Base-by-base conservation (phyloP, 2,888 invertebrate species). In the Druceiella hillmani region DNA sequence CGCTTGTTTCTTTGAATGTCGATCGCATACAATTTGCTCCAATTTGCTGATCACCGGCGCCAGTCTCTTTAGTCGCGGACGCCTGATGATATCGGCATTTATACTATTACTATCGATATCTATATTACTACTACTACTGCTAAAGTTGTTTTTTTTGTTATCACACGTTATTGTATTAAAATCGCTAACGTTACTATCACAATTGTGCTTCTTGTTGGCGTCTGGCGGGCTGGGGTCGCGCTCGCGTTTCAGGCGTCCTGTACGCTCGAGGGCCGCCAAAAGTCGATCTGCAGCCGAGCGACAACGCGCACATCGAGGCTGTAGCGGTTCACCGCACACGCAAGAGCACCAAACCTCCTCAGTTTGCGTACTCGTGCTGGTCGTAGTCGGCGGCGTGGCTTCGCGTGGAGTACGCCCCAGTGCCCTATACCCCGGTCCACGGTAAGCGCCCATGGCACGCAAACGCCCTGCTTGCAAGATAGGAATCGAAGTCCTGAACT, bases 211-310 rank as follows among this genome's bases (percentile, higher is more conserved):
- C 50, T 67, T 65, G 44, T 61, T 52, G 51, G 57, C 52, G 41
- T 60, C 60, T 22, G 63, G 51, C 5, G 56, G 58, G 5, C 60
- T 60, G 28, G 55, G 58, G 32, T 7, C 60, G 54, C 26, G 42
- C 46, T 28, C 37, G 25, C 31, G 22, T 24, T 9, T 28, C 40
- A 38, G 38, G 11, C 30, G 58, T 58, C 39, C 55, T 36, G 72
- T 66, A 17, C 75, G 59, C 51, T 76, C 61, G 44, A 77, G 76
- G 36, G 77, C 76, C 45, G 75, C 74, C 36, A 77, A 53, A 41
- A 76, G 50, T 34, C n/a, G n/a, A n/a, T n/a, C n/a, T n/a, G 6
- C 9, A 9, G 22, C 22, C 6, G 22, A 20, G 6, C 6, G 22
- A 20, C 6, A 7, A 15, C 16, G 7, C 17, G 20, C 6, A 25